A percentile compares a stretch with the other conserved stretches of the same genome.
phyloP scores from a whole-genome alignment of 1,140 invertebrate genomes.

The Lethocerus indicus region DNA sequence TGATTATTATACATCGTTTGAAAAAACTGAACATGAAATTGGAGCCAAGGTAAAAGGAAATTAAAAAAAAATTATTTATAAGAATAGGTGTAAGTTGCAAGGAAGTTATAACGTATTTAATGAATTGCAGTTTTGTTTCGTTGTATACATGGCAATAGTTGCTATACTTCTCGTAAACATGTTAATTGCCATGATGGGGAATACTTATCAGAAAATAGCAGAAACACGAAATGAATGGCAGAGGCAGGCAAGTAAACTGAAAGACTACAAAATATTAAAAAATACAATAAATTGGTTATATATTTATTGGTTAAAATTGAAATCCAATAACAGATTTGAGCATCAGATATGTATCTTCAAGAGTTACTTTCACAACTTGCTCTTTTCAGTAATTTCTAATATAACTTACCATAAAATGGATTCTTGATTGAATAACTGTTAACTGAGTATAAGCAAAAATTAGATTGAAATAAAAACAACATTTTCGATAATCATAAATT shows the following conservation, averaged over 20 bases:
- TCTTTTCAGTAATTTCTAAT: too few relatives aligned
- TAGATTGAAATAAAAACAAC: too few relatives aligned
- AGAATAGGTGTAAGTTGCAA: not conserved
- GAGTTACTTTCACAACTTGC: too few relatives aligned
- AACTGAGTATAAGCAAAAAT: too few relatives aligned
- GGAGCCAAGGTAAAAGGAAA: constrained; percentile 57
- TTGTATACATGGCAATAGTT: constrained; percentile 92
- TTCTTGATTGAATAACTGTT: too few relatives aligned
- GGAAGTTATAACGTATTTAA: constrained; percentile 8
- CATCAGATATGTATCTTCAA: too few relatives aligned
- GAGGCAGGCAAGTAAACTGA: constrained; percentile 50
- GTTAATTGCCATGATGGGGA: constrained; percentile 99
- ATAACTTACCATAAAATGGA: too few relatives aligned
- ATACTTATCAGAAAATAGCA: constrained; percentile 95
- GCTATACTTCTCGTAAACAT: constrained; percentile 92
- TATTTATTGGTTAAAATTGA: not conserved
- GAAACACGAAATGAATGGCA: constrained; percentile 97
- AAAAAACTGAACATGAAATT: constrained; percentile 69
- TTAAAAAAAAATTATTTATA: not conserved
- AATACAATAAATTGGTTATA: not conserved
- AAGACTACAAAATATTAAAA: not conserved
- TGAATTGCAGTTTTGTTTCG: constrained; percentile 61
- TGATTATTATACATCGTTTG: constrained; percentile 80
- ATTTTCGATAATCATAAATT: too few relatives aligned
- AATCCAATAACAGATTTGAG: not conserved